Evolutionary conservation across 2,113 vertebrate species (phyloP).

Genomic region (Engystomops pustulosus): DNA sequence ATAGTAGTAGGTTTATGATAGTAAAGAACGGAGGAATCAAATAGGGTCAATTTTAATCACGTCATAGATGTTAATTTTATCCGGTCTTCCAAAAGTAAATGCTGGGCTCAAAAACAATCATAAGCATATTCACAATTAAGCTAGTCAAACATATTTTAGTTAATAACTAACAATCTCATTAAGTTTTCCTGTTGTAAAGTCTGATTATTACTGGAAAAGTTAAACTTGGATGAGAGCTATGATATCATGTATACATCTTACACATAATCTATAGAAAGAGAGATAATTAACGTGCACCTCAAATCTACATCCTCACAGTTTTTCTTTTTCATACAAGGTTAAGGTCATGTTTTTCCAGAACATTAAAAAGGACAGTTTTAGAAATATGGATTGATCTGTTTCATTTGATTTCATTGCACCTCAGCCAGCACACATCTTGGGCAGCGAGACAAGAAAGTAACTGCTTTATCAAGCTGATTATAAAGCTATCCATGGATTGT

Average conservation of each 20-base stretch:
- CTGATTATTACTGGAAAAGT: conserved; percentile 21
- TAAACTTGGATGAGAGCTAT: neutral
- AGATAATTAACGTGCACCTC: conserved; percentile 45
- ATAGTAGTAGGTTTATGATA: no score
- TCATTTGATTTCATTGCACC: conserved; percentile 59
- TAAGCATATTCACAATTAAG: neutral
- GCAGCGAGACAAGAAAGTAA: conserved; percentile 60
- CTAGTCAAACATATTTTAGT: neutral
- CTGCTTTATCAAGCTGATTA: conserved; percentile 61
- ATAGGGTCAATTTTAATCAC: no score
- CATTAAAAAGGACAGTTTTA: conserved; percentile 35
- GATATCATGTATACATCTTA: neutral
- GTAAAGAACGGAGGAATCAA: no score
- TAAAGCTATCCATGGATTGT: conserved; percentile 60
- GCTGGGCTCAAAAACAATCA: no score
- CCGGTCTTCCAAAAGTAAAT: no score
- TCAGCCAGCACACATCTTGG: conserved; percentile 59
- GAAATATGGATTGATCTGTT: conserved; percentile 56
- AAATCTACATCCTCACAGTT: conserved; percentile 51
- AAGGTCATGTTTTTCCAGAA: conserved; percentile 55
- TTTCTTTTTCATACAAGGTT: conserved; percentile 40
- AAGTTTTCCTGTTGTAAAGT: no score
- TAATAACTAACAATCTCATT: neutral
- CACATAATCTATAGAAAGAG: neutral
- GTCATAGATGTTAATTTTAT: no score